Evolutionary conservation across 2,888 invertebrate genomes (phyloP), one percentile per base, ranked within the genome.

Genomic region (Mellilla xanthometata): DNA sequence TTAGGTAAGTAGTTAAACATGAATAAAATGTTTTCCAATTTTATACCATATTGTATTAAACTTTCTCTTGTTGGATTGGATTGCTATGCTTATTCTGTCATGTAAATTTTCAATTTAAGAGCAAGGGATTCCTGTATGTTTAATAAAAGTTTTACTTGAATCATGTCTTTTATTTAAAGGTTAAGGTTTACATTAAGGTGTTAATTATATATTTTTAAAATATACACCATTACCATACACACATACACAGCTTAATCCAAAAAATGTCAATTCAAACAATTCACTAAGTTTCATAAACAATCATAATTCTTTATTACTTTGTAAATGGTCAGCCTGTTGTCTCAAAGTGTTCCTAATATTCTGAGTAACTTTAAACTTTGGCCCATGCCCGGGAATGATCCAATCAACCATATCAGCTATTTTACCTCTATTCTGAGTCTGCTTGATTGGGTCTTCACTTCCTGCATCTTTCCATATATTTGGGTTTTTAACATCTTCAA

Each of bases 311-410:
- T 27, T 36, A 22, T 12, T 28, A n/a, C 12, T 19, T 15, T 27
- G 9, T 22, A 19, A 23, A 2, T 49, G 23, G 15, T 13, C 54
- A 31, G 54, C 48, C 62, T 88, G 82, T 46, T 48, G 63, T 46
- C 53, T 68, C 12, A 92, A 68, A 40, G 68, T 72, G 28, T 69
- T 58, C 48, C 82, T 81, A 31, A 92, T 88, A 35, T 76, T 63
- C 12, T 88, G 63, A 23, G 90, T 92, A 0, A 96, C 93, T 62
- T 84, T 71, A 79, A 98, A 99, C 87, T 94, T 94, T 1, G 93
- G 88, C 0, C 98, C 99, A 87, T 99, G 99, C 0, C 99, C 99
- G 2, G 98, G 99, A 42, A 99, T 86, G 59, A 99, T 96, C 84
- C 92, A 94, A 70, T 96, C 93, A 1, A 94, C 95, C 23, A 93